Conservation (phyloP, 2,888 invertebrate genomes). For the Cloeon dipterum region DNA sequence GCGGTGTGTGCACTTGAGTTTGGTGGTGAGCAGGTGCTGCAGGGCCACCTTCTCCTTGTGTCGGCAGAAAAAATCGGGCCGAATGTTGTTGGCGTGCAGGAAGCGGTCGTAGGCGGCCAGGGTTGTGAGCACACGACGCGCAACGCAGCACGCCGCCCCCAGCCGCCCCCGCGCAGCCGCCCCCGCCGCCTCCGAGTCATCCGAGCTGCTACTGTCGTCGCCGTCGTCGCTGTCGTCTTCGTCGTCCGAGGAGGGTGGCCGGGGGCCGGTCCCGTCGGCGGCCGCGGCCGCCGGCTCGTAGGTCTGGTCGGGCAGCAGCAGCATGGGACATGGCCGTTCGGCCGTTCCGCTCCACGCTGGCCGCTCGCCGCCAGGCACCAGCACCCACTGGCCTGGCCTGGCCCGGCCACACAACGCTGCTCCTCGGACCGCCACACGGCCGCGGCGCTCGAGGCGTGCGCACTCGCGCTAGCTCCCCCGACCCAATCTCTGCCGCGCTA, state of each 20-base stretch:
- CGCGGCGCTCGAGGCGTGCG: not conserved
- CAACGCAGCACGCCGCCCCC: not conserved
- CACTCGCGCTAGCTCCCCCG: not conserved
- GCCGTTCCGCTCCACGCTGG: too few species aligned
- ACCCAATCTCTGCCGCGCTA: not conserved
- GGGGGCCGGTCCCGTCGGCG: not conserved
- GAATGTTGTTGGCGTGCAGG: conserved; percentile 37
- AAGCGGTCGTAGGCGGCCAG: conserved; percentile 28
- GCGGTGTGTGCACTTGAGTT: too few species aligned
- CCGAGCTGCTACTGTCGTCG: not conserved
- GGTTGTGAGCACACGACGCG: not conserved
- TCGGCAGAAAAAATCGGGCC: conserved; percentile 55
- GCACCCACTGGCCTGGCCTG: not conserved
- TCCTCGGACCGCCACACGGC: not conserved
- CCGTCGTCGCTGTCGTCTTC: conserved; percentile 39
- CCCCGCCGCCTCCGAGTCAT: not conserved
- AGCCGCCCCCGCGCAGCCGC: not conserved
- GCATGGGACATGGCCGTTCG: conserved; percentile 12
- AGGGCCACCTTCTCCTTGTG: conserved; percentile 24
- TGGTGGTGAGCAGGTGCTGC: too few species aligned
- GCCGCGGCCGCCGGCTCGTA: conserved; percentile 34
- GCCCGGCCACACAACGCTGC: not conserved
- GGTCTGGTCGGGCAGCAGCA: conserved; percentile 59
- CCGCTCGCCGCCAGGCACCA: not conserved
- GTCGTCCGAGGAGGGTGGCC: conserved; percentile 38